These are phyloP conservation scores for Aurelia aurita DNA, from an alignment of 30 jellyfish, hydroid and myxozoan genomes.

Conservation along the genomic window DNA sequence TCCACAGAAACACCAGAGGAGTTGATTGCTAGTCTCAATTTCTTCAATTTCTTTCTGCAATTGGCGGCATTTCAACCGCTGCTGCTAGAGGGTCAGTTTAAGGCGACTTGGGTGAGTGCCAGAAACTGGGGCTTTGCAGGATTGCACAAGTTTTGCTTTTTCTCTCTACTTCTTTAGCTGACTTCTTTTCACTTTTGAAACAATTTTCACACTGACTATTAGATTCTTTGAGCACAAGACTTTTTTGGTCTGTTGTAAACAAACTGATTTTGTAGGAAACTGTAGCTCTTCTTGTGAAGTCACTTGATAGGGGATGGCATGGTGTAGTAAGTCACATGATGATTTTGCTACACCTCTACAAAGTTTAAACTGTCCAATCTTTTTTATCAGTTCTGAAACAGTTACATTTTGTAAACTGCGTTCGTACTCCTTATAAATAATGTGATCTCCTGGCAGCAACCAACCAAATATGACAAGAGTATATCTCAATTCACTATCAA, in stretches of 20 bases:
- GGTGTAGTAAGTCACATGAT: neutral
- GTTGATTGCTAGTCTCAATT: conserved; percentile 39
- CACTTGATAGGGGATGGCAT: conserved; percentile 8
- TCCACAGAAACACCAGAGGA: conserved; percentile 2
- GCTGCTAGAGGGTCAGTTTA: conserved; percentile 42
- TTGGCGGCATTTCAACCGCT: conserved; percentile 48
- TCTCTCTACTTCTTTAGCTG: neutral
- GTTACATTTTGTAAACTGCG: conserved; percentile 29
- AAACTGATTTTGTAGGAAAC: conserved; percentile 7
- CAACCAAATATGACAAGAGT: conserved; percentile 19
- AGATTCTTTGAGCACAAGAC: conserved; percentile 40
- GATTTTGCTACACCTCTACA: conserved; percentile 26
- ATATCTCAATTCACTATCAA: conserved; percentile 1
- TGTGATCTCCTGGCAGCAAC: conserved; percentile 17
- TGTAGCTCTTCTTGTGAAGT: conserved; percentile 15
- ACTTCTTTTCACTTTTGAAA: neutral
- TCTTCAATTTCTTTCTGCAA: conserved; percentile 44
- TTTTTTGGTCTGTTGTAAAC: conserved; percentile 30
- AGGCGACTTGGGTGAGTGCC: conserved; percentile 58
- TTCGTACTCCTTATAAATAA: conserved; percentile 21
- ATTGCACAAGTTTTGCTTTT: conserved; percentile 1
- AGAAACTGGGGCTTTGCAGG: conserved; percentile 63
- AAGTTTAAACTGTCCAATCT: conserved; percentile 8
- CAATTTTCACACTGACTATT: neutral
- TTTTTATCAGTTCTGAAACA: conserved; percentile 18